These are phyloP conservation scores for Oncopodura yosiiana DNA, from an alignment of 1,140 invertebrate species.

Conservation along the genomic window DNA sequence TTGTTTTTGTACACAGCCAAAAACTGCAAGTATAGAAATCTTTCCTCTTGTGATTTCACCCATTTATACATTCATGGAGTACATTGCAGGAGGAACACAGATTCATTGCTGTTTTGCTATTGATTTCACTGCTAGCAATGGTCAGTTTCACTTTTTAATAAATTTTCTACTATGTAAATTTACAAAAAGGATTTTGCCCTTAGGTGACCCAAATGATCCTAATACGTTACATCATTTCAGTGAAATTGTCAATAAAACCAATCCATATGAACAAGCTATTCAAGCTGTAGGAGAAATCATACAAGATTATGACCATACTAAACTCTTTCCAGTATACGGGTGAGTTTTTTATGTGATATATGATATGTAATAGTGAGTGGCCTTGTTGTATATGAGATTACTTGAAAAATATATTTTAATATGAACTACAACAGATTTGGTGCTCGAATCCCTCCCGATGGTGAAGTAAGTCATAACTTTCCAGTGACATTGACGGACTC, in stretches of 20 bases:
- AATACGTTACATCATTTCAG: slow-evolving; percentile 25
- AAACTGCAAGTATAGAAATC: no score
- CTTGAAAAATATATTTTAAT: no score
- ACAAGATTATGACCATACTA: slow-evolving; percentile 51
- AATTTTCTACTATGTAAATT: no score
- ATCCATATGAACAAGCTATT: slow-evolving; percentile 52
- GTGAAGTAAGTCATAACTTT: slow-evolving; percentile 38
- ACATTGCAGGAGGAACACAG: slow-evolving; percentile 30
- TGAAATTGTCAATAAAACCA: slow-evolving; percentile 39
- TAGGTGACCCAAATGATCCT: neutral
- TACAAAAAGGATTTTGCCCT: no score
- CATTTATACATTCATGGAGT: slow-evolving; percentile 32
- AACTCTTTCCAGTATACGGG: slow-evolving; percentile 50
- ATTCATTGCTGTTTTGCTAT: slow-evolving; percentile 33
- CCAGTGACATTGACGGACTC: neutral
- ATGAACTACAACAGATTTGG: no score
- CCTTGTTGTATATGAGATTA: no score
- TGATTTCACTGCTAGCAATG: slow-evolving; percentile 27
- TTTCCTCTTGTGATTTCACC: slow-evolving; percentile 15
- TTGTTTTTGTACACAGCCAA: no score
- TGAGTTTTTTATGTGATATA: no score
- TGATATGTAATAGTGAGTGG: no score
- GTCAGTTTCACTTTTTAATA: no score
- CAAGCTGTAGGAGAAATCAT: slow-evolving; percentile 53
- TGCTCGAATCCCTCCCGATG: slow-evolving; percentile 46